These are phyloP conservation scores for Phyllotreta cruciferae DNA, from an alignment of 2,888 invertebrate genomes.

Conservation along the genomic window DNA sequence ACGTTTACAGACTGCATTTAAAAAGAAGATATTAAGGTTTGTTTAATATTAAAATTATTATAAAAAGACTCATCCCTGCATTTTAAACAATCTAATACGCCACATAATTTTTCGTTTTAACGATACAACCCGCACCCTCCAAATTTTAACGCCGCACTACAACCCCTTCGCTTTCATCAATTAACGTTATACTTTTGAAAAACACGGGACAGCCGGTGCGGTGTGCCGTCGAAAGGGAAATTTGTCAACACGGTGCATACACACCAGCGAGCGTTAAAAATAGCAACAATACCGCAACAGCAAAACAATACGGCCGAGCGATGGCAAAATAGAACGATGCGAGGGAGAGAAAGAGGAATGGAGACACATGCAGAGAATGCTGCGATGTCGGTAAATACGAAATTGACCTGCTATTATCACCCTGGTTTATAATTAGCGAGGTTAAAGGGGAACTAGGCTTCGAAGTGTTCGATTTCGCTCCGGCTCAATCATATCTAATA, in stretches of 20 bases:
- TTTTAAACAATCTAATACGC: too few species aligned
- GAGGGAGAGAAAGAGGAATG: conserved; percentile 9
- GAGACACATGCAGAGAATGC: conserved; percentile 13
- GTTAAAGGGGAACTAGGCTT: conserved; percentile 50
- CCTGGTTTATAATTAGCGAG: conserved; percentile 56
- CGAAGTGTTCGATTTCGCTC: conserved; percentile 37
- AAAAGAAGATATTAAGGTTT: too few species aligned
- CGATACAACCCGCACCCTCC: too few species aligned
- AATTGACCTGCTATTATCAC: conserved; percentile 59
- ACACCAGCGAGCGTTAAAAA: conserved; percentile 21
- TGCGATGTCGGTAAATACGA: conserved; percentile 52
- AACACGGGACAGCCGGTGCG: conserved; percentile 10
- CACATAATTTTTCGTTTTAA: too few species aligned
- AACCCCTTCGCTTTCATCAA: conserved; percentile 6
- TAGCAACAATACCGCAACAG: conserved; percentile 28
- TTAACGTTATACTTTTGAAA: not conserved
- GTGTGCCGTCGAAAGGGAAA: conserved; percentile 18
- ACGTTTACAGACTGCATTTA: too few species aligned
- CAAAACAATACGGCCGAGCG: conserved; percentile 15
- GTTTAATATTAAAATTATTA: too few species aligned
- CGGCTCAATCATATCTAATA: conserved; percentile 24
- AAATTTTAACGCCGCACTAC: not conserved
- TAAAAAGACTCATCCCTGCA: too few species aligned
- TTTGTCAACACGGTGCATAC: conserved; percentile 7
- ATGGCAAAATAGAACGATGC: not conserved